Evolutionary conservation across 2,113 vertebrate species (phyloP).

Genomic region (Circaetus gallicus): DNA sequence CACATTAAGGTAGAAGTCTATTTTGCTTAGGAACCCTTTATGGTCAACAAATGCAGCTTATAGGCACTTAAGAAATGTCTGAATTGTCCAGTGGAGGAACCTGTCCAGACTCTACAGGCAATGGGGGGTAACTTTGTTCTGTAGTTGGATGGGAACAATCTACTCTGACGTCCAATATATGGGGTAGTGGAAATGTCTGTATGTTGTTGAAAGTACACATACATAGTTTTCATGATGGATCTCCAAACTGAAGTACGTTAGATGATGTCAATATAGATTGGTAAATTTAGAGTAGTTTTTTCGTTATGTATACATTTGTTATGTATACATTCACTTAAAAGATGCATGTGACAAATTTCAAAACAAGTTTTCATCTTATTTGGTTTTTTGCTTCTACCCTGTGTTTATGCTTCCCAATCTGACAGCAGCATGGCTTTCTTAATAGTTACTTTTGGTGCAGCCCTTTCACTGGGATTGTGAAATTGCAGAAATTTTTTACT

Average conservation of each 20-base stretch:
- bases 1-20: background rate
- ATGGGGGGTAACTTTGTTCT: background rate
- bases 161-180: background rate
- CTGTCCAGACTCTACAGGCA: background rate
- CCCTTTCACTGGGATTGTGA: background rate
- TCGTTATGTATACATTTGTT: background rate
- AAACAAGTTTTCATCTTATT: background rate
- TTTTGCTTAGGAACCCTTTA: background rate
- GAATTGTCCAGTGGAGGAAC: background rate
- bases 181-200: background rate
- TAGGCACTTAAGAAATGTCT: background rate
- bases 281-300: background rate
- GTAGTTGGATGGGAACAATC: background rate
- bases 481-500: background rate
- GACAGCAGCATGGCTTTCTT: background rate
- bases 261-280: background rate
- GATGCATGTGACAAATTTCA: background rate
- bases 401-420: background rate
- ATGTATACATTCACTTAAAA: background rate
- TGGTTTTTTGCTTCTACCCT: background rate
- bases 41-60: background rate
- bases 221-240: background rate
- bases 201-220: background rate
- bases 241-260: background rate
- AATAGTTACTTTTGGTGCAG: background rate